Base-by-base conservation (phyloP, 2,888 invertebrate species). In the Platerodrilus igneus region DNA sequence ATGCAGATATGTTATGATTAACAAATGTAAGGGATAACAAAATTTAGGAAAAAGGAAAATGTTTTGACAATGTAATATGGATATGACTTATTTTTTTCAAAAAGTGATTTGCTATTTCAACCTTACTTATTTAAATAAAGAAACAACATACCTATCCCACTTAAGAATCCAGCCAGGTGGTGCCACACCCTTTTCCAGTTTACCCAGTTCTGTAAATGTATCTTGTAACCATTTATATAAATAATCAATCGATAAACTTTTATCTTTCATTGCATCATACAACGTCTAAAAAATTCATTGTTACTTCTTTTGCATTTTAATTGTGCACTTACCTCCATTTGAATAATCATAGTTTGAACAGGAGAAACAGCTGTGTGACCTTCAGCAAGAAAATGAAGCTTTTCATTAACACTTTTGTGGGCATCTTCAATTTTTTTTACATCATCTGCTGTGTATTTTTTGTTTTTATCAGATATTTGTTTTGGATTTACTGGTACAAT, bases 121-220 rank as follows among this genome's bases (percentile, higher is more conserved):
- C 19, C 13, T 32, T 22, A 31, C 26, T 17, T 17, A 10, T 8
- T 9, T 17, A 28, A 36, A 37, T 23, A 23, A 11, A 37, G n/a
- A 32, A 19, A 64, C 63, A 63, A 67, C 73, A 69, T 82, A 83
- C 83, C 81, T 83, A 77, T 82, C 80, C 83, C 83, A 83, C 60
- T 78, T 75, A 63, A 81, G 78, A 55, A 73, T 72, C 82, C 82
- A 83, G 56, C 81, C 81, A 23, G 71, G 67, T 16, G 83, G 82
- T 21, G 79, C 76, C 8, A 79, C 79, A 45, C 76, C 76, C 61
- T 74, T 71, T 66, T 83, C 83, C 54, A 81, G 72, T 51, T 76
- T 74, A 50, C 70, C 69, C 50, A 83, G 66, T 56, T 79, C 77
- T 21, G 72, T 69, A 54, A 74, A 72, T 3, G 77, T 78, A 38